phyloP scores from a whole-genome alignment of 2,888 invertebrate species.

The Lasius platythorax region DNA sequence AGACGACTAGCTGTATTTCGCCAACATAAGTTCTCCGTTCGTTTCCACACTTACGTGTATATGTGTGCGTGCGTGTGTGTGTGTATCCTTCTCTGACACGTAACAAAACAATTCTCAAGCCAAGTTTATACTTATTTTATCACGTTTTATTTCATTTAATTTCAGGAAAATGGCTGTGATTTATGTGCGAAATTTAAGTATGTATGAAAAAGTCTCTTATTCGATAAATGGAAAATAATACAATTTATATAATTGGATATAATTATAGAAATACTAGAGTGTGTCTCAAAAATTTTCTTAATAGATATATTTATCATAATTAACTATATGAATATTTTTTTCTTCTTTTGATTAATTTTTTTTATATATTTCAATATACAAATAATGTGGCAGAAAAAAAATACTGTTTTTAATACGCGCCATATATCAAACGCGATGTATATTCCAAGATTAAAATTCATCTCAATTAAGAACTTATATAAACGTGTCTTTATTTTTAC shows the following conservation, averaged over 20 bases:
- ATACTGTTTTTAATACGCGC: background rate
- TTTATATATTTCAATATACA: background rate
- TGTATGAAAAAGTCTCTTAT: background rate
- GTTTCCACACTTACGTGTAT: slow-evolving; percentile 53
- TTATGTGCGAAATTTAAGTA: background rate
- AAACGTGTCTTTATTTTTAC: background rate
- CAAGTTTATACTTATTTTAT: slow-evolving; percentile 30
- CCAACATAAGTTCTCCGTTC: slow-evolving; percentile 56
- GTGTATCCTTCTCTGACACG: slow-evolving; percentile 36
- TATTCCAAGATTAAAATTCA: background rate
- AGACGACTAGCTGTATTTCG: slow-evolving; percentile 75
- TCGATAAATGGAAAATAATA: background rate
- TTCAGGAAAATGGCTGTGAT: background rate
- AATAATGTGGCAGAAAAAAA: background rate
- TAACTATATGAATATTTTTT: background rate
- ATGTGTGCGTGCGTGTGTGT: background rate
- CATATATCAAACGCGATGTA: background rate
- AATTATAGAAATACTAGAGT: background rate
- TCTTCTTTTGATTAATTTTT: background rate
- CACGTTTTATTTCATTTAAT: background rate
- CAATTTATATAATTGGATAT: background rate
- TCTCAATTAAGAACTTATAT: background rate
- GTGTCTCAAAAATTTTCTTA: background rate
- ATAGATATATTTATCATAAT: background rate
- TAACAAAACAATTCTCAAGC: slow-evolving; percentile 40